A percentile compares a stretch with the other conserved stretches of the same genome.
Conservation (phyloP, 2,888 invertebrate genomes). For the Epirrhoe alternata region DNA sequence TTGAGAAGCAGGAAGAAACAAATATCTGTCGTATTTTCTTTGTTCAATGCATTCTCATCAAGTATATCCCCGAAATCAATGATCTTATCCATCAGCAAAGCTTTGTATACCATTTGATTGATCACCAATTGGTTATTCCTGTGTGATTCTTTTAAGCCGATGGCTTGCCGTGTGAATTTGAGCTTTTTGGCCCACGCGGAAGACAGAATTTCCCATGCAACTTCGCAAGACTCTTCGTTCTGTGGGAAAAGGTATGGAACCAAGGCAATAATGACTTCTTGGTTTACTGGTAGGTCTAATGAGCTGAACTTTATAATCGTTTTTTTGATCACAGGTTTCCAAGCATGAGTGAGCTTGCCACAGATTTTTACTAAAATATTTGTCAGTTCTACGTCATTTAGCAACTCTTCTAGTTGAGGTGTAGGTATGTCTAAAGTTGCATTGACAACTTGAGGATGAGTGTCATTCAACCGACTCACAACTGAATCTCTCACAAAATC, state of each 20-base stretch:
- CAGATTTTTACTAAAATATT: constrained; percentile 81
- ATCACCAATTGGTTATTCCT: constrained; percentile 58
- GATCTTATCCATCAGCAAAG: constrained; percentile 61
- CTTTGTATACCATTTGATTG: constrained; percentile 48
- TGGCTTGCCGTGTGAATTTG: constrained; percentile 50
- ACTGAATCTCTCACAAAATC: constrained; percentile 88
- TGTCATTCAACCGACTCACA: constrained; percentile 88
- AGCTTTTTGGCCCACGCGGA: constrained; percentile 72
- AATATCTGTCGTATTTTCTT: constrained; percentile 63
- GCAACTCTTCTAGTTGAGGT: constrained; percentile 65
- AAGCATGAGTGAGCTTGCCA: constrained; percentile 68
- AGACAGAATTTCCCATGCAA: constrained; percentile 65
- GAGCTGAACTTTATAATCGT: constrained; percentile 80
- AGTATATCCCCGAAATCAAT: constrained; percentile 61
- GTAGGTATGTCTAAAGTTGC: constrained; percentile 80
- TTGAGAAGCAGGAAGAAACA: constrained; percentile 75
- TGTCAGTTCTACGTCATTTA: constrained; percentile 76
- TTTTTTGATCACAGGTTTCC: constrained; percentile 70
- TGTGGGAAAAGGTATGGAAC: constrained; percentile 87
- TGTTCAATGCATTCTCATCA: constrained; percentile 62
- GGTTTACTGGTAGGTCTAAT: constrained; percentile 77
- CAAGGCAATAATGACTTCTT: constrained; percentile 84
- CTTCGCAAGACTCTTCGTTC: constrained; percentile 59
- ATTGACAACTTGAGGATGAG: constrained; percentile 86
- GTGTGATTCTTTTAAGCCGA: constrained; percentile 46